phyloP scores from a whole-genome alignment of 2,888 invertebrate species.

The Dryobotodes eremita region DNA sequence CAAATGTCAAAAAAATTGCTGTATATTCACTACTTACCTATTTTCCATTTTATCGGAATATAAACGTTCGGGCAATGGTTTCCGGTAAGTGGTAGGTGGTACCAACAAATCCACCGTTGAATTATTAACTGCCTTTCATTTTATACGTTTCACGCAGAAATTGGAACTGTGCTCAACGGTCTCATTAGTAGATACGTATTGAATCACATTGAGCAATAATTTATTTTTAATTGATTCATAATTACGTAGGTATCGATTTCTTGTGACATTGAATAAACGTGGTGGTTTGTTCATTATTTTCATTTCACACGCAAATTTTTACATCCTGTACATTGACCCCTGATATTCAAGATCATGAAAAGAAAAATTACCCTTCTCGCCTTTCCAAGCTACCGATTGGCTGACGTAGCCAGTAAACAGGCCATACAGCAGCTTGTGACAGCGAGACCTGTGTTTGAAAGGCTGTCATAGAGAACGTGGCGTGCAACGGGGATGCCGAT shows the following conservation, averaged over 20 bases:
- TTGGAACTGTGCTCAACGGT: conserved; percentile 41
- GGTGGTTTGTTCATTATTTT: neutral
- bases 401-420: neutral
- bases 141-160: conserved; percentile 56
- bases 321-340: neutral
- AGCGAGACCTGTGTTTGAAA: conserved; percentile 13
- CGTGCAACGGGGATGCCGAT: neutral
- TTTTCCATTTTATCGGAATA: conserved; percentile 53
- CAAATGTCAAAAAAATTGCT: neutral
- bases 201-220: conserved; percentile 9
- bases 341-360: neutral
- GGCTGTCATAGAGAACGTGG: neutral
- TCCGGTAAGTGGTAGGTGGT: conserved; percentile 15
- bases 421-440: conserved; percentile 13
- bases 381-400: neutral
- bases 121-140: conserved; percentile 66
- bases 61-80: conserved; percentile 59
- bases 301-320: neutral
- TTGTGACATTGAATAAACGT: conserved; percentile 15
- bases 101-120: conserved; percentile 59
- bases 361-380: neutral
- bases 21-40: neutral
- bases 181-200: neutral
- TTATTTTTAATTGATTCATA: conserved; percentile 29
- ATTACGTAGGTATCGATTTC: conserved; percentile 1